Base-by-base conservation (phyloP, 2,797 vertebrate species). In the Syndactyla subalaris region DNA sequence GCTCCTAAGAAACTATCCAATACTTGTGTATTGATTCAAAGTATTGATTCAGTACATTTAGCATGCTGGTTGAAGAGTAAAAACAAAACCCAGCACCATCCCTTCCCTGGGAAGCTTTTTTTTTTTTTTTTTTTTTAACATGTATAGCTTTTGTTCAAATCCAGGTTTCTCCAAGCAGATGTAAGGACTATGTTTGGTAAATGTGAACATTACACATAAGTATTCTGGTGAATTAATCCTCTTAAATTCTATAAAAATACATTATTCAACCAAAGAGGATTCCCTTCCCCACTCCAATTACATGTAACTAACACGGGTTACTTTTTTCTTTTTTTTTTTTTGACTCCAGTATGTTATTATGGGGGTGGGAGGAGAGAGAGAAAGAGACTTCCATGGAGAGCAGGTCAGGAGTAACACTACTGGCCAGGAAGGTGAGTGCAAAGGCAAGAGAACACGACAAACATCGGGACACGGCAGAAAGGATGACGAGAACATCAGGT, bases 31-130 rank as follows among this genome's bases (percentile, higher is more conserved):
- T 82, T 66, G 85, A 95, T 81, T 81, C 39, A 49, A 76, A 71
- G 49, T 82, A 90, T 55, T 86, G 85, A 95, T 46, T 68, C 77
- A 72, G 65, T 39, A 77, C 36, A 68, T 82, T 89, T 65, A 90
- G 57, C 39, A 87, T 2, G 4, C 52, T 74, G 9, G 17, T 10
- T 71, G 55, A 79, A 71, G n/a, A 51, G 4, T 3, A 38, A 79
- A 93, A 88, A 26, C 27, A 89, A 91, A 90, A 70, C 6, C 48
- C 38, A 81, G 59, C 46, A 67, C 10, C 15, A 14, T 9, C 43
- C 18, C 29, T 71, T 78, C 52, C 43, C 38, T 19, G 19, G n/a
- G 12, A 34, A 78, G 24, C 1, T 39, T 39, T 13, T 38, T 38
- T 38, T 38, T 27, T 23, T 26, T 29, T 19, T 45, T 13, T 12